A percentile compares a stretch with the other conserved stretches of the same genome.
These are phyloP conservation scores for Hyles euphorbiae DNA, from an alignment of 1,140 invertebrate species.

Conservation along the genomic window DNA sequence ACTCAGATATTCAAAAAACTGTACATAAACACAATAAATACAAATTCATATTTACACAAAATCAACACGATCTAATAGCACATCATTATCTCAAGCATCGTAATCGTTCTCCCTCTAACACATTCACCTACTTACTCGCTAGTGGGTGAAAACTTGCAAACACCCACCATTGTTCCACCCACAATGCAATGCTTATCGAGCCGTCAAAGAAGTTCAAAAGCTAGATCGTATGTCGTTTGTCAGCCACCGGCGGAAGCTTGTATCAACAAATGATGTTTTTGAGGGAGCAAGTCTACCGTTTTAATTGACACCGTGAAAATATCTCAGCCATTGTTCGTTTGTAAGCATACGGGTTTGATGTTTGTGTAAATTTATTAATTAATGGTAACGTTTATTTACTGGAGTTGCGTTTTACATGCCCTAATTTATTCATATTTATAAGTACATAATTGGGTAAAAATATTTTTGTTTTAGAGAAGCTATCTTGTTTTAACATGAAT, in stretches of 20 bases:
- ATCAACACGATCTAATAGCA: too few species aligned
- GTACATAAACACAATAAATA: too few species aligned
- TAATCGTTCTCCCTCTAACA: conserved; percentile 48
- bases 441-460: too few species aligned
- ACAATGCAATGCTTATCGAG: conserved; percentile 64
- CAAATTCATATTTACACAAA: too few species aligned
- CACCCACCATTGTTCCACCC: conserved; percentile 54
- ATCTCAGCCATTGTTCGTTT: conserved; percentile 11
- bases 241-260: conserved; percentile 55
- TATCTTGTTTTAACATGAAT: too few species aligned
- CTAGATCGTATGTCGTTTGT: conserved; percentile 64
- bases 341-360: neutral
- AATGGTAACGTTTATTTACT: too few species aligned
- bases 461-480: too few species aligned
- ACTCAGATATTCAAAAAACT: too few species aligned
- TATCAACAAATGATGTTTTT: conserved; percentile 64
- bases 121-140: conserved; percentile 63
- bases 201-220: conserved; percentile 72
- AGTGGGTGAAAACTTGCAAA: conserved; percentile 68
- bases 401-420: too few species aligned
- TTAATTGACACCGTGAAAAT: conserved; percentile 61
- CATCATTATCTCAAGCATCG: too few species aligned
- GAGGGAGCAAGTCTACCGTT: conserved; percentile 43
- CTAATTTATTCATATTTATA: too few species aligned
- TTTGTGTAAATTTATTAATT: too few species aligned